Evolutionary conservation across 1,140 invertebrate genomes (phyloP).

Genomic region (Drosophila willistoni): DNA sequence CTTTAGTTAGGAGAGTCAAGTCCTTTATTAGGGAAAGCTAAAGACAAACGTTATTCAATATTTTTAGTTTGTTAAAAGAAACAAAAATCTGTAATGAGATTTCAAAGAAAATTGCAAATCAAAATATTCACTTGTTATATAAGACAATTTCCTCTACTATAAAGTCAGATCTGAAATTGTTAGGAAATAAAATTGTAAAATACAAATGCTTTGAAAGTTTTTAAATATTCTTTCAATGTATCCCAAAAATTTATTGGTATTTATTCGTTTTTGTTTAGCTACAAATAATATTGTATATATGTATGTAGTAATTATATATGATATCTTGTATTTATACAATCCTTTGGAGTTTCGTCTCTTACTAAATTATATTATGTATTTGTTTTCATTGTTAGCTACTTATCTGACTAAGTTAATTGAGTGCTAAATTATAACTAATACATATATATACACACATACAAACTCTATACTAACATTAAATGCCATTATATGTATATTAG

Average conservation of each 20-base stretch:
- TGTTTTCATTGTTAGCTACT: conserved; percentile 31
- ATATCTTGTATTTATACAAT: conserved; percentile 1
- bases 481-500: conserved; percentile 29
- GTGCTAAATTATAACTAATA: conserved; percentile 25
- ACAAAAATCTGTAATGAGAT: too few species aligned
- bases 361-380: not conserved
- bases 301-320: not conserved
- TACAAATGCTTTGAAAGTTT: too few species aligned
- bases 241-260: conserved; percentile 12
- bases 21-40: too few species aligned
- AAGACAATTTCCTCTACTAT: too few species aligned
- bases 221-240: not conserved
- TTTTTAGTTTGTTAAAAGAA: too few species aligned
- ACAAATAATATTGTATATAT: conserved; percentile 11
- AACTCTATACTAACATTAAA: conserved; percentile 40
- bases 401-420: conserved; percentile 24
- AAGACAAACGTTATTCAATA: too few species aligned
- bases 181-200: too few species aligned
- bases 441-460: conserved; percentile 9
- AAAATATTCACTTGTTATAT: too few species aligned
- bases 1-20: too few species aligned
- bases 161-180: too few species aligned
- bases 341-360: not conserved
- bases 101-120: too few species aligned
- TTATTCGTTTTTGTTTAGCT: conserved; percentile 4